Conservation (phyloP, 2,113 vertebrate species). For the Sus scrofa region T2T-Sscrofa CM000824.6:153163501-153164000, state of each 20-base stretch:
- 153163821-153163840: background rate
- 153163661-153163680: background rate
- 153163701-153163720: background rate
- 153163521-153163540: background rate
- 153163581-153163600: background rate
- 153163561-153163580: background rate
- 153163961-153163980: background rate
- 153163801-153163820: background rate
- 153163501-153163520: background rate
- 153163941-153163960: background rate
- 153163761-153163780: slow-evolving; percentile 2
- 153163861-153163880: background rate
- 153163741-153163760: background rate
- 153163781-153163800: background rate
- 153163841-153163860: background rate
- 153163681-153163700: background rate
- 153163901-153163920: background rate
- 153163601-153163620: background rate
- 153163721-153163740: background rate
- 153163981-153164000: background rate
- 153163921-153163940: background rate
- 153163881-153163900: background rate
- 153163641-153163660: background rate
- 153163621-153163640: background rate
- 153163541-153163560: background rate